Conservation (phyloP, 2,113 vertebrate genomes). For the Sula dactylatra region DNA sequence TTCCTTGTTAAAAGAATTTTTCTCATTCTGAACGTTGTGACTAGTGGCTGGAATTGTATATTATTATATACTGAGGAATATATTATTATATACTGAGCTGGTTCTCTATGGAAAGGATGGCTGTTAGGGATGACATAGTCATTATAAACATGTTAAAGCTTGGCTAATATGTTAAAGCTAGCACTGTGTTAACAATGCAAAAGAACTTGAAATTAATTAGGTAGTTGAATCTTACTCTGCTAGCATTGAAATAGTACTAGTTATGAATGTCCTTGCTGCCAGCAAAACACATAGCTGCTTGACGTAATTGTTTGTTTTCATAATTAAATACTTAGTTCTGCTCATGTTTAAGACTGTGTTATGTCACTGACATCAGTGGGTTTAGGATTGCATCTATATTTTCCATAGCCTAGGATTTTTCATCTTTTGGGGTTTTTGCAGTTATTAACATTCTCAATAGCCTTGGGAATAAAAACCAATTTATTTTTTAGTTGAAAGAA, state of each 20-base stretch:
- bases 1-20: not conserved
- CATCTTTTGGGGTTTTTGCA: not conserved
- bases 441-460: not conserved
- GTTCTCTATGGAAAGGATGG: not conserved
- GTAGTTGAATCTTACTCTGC: not conserved
- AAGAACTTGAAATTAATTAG: not conserved
- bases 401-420: not conserved
- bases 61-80: not conserved
- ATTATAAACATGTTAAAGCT: not conserved
- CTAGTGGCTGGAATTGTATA: not conserved
- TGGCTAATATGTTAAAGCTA: not conserved
- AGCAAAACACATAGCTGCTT: not conserved
- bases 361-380: not conserved
- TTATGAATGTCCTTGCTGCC: not conserved
- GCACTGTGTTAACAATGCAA: not conserved
- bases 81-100: not conserved
- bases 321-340: not conserved
- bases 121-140: not conserved
- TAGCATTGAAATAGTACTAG: not conserved
- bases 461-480: not conserved
- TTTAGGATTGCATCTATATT: not conserved
- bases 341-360: not conserved
- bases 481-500: not conserved
- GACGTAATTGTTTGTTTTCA: constrained; percentile 18
- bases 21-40: not conserved